Conservation (phyloP, 1,140 invertebrate genomes). For the Drosophila sp. region DNA sequence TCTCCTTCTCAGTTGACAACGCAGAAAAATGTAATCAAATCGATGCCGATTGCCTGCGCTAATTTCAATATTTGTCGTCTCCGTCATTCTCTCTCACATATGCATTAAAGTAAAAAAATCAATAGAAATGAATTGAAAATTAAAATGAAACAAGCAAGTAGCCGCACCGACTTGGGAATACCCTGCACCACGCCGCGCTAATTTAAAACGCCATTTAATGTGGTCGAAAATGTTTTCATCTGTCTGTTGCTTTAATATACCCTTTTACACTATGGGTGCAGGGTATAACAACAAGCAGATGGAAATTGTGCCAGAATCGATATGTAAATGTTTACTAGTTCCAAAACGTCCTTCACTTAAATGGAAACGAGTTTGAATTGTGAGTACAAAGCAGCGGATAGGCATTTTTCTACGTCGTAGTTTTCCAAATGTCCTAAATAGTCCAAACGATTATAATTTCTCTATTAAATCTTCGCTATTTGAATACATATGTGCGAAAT, state of each 20-base stretch:
- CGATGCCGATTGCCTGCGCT: slow-evolving; percentile 48
- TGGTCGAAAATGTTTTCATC: too few relatives aligned
- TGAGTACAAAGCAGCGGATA: slow-evolving; percentile 38
- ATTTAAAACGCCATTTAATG: too few relatives aligned
- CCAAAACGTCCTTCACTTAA: slow-evolving; percentile 60
- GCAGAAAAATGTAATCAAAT: slow-evolving; percentile 50
- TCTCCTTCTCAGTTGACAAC: slow-evolving; percentile 23
- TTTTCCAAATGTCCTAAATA: too few relatives aligned
- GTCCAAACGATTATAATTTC: too few relatives aligned
- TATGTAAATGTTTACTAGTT: slow-evolving; percentile 67
- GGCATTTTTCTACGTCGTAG: too few relatives aligned
- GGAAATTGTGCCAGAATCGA: slow-evolving; percentile 70
- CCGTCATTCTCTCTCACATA: neutral
- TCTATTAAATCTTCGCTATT: too few relatives aligned
- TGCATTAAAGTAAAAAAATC: slow-evolving; percentile 33
- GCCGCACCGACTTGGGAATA: too few relatives aligned
- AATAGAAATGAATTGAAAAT: slow-evolving; percentile 69
- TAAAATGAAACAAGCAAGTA: slow-evolving; percentile 24
- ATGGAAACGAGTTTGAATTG: slow-evolving; percentile 61
- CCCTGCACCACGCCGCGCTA: too few relatives aligned
- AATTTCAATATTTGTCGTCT: slow-evolving; percentile 62
- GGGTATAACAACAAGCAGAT: slow-evolving; percentile 25
- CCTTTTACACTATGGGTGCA: too few relatives aligned
- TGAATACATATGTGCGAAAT: too few relatives aligned
- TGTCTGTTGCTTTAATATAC: too few relatives aligned